Conservation (phyloP, 64 coral and sea anemone species). For the Porites australiensis region DNA sequence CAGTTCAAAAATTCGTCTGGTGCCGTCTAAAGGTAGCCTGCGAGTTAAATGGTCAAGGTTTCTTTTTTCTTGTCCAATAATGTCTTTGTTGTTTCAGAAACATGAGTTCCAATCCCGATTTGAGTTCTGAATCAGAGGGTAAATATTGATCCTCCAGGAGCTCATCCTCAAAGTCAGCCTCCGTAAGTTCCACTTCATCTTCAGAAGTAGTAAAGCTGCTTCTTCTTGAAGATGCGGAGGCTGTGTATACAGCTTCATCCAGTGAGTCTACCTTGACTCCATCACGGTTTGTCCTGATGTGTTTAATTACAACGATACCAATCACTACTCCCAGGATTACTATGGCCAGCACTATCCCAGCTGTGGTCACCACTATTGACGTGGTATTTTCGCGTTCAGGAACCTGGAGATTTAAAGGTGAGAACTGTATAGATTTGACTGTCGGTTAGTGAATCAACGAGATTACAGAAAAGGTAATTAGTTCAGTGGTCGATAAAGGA, state of each 20-base stretch:
- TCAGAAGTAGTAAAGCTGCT: conserved; percentile 90
- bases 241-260: conserved; percentile 71
- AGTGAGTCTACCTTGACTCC: conserved; percentile 58
- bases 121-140: conserved; percentile 95
- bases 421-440: background rate
- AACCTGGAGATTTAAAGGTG: conserved; percentile 30
- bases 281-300: conserved; percentile 42
- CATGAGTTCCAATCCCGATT: conserved; percentile 97
- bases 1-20: too few relatives aligned
- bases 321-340: conserved; percentile 63
- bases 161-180: conserved; percentile 94
- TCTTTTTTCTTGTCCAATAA: conserved; percentile 95
- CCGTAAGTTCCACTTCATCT: conserved; percentile 83
- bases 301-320: conserved; percentile 65
- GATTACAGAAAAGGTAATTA: too few relatives aligned
- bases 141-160: conserved; percentile 94
- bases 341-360: conserved; percentile 77
- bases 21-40: too few relatives aligned
- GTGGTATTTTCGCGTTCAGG: conserved; percentile 75
- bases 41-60: background rate
- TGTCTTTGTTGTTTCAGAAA: conserved; percentile 99
- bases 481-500: too few relatives aligned
- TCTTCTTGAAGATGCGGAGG: conserved; percentile 76
- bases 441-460: background rate
- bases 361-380: conserved; percentile 74